phyloP scores from a whole-genome alignment of 2,113 vertebrate genomes.

The Leuciscus idus region DNA sequence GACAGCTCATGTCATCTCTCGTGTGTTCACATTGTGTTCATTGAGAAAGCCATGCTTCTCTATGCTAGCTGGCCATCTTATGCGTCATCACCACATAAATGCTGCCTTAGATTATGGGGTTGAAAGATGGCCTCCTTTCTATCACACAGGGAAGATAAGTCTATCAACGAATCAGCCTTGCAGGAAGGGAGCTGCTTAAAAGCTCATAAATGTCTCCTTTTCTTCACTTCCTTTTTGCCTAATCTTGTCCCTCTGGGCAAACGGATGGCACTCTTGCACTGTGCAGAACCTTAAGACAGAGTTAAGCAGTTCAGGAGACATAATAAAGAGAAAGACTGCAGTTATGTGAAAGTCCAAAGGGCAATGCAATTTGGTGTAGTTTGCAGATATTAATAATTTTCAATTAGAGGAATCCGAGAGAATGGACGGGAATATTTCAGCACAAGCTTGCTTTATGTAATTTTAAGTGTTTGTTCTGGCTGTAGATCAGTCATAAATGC shows the following conservation, averaged over 20 bases:
- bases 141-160: slow-evolving; percentile 74
- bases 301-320: not conserved
- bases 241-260: slow-evolving; percentile 56
- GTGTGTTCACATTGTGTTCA: slow-evolving; percentile 55
- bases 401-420: not conserved
- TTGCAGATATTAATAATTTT: not conserved
- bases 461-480: slow-evolving; percentile 3
- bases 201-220: slow-evolving; percentile 74
- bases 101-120: slow-evolving; percentile 65
- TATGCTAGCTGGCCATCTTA: slow-evolving; percentile 60
- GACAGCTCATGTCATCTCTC: not conserved
- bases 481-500: not conserved
- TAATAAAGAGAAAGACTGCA: not conserved
- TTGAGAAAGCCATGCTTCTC: slow-evolving; percentile 58
- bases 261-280: slow-evolving; percentile 56
- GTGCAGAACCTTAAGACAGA: slow-evolving; percentile 41
- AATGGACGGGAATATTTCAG: not conserved
- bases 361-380: not conserved
- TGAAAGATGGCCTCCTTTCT: slow-evolving; percentile 75
- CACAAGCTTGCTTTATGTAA: not conserved
- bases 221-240: slow-evolving; percentile 68
- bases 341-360: not conserved
- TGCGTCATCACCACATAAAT: slow-evolving; percentile 68
- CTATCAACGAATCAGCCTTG: slow-evolving; percentile 70
- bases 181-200: slow-evolving; percentile 63